Conservation (phyloP, 2,888 invertebrate genomes). For the Augochlorella aurata region DNA sequence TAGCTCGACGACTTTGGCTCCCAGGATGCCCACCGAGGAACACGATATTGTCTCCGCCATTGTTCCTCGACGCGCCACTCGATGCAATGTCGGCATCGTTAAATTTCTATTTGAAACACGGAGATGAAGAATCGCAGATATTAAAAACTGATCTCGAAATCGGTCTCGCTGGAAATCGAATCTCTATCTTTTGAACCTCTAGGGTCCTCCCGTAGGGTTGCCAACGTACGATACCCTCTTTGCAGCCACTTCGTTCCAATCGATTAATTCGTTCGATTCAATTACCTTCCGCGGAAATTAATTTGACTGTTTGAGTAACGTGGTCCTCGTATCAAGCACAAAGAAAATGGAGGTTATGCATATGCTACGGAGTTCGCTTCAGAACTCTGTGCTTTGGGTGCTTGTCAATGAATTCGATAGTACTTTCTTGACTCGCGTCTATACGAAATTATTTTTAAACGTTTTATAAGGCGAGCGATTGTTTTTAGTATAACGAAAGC, state of each 20-base stretch:
- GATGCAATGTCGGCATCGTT: not conserved
- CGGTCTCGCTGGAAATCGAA: no score
- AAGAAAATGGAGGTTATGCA: no score
- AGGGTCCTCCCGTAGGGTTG: not conserved
- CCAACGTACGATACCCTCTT: not conserved
- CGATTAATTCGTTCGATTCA: not conserved
- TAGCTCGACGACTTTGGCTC: slow-evolving; percentile 36
- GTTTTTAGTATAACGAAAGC: no score
- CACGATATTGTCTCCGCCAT: not conserved
- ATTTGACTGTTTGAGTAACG: not conserved
- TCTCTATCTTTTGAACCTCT: not conserved
- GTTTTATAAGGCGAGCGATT: no score
- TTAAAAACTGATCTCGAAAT: not conserved
- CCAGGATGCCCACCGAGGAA: slow-evolving; percentile 8
- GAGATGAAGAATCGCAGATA: not conserved
- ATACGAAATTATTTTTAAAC: no score
- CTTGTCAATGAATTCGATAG: no score
- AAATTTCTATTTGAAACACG: not conserved
- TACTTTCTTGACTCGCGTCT: no score
- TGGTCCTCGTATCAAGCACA: no score
- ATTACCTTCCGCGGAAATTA: not conserved
- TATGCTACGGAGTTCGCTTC: no score
- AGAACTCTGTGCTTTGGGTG: no score
- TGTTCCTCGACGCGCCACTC: not conserved
- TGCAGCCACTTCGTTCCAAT: not conserved